Evolutionary conservation across 2,888 invertebrate species (phyloP), one percentile per base, ranked within the genome.

Genomic region (Odontothrips loti): DNA sequence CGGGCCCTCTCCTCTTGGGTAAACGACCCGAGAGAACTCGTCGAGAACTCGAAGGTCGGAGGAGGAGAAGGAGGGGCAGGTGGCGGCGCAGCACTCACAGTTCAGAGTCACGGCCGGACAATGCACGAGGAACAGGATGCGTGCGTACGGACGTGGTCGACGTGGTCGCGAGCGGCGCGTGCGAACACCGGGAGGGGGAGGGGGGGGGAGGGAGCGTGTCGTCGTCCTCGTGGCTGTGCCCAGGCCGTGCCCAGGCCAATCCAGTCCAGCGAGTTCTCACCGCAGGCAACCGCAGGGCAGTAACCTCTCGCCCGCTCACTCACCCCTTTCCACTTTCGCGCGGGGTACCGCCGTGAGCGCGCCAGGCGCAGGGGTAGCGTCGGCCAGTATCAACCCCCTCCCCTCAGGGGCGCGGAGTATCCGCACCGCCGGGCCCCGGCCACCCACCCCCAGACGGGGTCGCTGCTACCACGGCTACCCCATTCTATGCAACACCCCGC

Each of bases 1-100:
- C 17, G 58, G 58, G 20, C 58, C 58, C 58, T 20, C 58, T 43
- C 6, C 34, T 43, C 34, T 11, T 68, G 68, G 68, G 68, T 75
- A 27, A 27, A 75, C 68, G 68, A 75, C 68, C 68, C 68, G 68
- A 27, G 27, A 75, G 23, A 27, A 75, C 68, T 27, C 68, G 68
- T 3, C 27, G 68, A 78, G 79, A 81, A 68, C 29, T 75, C 81
- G 80, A 75, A 82, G 82, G 80, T 80, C 81, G 81, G 43, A 47
- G 79, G 79, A 47, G 43, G 29, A 27, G 68, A 27, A 43, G 34
- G n/a, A n/a, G 81, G 29, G 29, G 51, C 20, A 80, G 83, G 34
- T 4, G 80, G 83, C 23, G 68, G 68, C 68, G 68, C 11, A 75
- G 68, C 23, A 20, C 58, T 17, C 27, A 2, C 23, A n/a, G 68